These are phyloP conservation scores for Macaria notata DNA, from an alignment of 2,888 invertebrate species.

Conservation along the genomic window DNA sequence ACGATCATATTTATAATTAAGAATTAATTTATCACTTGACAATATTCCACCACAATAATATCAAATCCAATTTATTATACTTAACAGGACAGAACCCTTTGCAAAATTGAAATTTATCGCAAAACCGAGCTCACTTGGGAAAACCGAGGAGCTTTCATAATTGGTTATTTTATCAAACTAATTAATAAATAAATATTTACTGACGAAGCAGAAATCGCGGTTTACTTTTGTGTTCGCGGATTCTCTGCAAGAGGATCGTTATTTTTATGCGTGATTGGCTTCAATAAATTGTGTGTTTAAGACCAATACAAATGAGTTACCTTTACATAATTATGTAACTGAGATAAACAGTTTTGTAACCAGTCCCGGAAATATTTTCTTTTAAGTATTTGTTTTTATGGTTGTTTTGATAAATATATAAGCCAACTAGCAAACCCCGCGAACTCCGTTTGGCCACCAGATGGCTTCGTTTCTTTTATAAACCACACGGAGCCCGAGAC, in stretches of 20 bases:
- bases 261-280: not conserved
- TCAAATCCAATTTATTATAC: constrained; percentile 20
- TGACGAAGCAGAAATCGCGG: constrained; percentile 10
- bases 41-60: constrained; percentile 1
- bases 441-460: too few species aligned
- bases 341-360: too few species aligned
- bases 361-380: too few species aligned
- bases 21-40: not conserved
- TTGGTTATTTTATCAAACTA: constrained; percentile 32
- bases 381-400: too few species aligned
- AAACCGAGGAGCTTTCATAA: constrained; percentile 31
- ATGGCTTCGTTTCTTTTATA: too few species aligned
- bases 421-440: too few species aligned
- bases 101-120: constrained; percentile 31
- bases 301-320: too few species aligned
- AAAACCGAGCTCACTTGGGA: constrained; percentile 19
- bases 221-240: constrained; percentile 3
- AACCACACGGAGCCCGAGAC: too few species aligned
- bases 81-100: constrained; percentile 23
- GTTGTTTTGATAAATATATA: too few species aligned
- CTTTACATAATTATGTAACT: too few species aligned
- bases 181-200: constrained; percentile 33
- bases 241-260: not conserved
- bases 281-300: too few species aligned
- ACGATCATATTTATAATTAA: too few species aligned